These are phyloP conservation scores for Xylocopa sonorina DNA, from an alignment of 1,140 invertebrate species.

Conservation along the genomic window DNA sequence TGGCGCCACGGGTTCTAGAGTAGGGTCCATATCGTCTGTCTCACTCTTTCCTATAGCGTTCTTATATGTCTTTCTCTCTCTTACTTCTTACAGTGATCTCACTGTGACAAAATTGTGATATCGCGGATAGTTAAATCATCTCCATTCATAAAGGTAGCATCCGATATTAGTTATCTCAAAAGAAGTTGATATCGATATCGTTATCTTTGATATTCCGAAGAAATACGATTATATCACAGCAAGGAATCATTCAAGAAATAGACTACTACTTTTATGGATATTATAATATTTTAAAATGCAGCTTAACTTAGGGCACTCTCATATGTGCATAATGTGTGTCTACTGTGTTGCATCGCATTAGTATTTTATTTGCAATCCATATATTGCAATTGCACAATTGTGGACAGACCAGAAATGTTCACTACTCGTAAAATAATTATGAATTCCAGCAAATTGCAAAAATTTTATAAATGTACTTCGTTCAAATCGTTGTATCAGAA, in stretches of 20 bases:
- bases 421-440: slow-evolving; percentile 9
- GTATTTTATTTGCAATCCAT: too few species aligned
- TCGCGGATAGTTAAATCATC: neutral
- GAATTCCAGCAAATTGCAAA: slow-evolving; percentile 1
- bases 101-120: too few species aligned
- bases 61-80: too few species aligned
- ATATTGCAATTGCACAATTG: neutral
- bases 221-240: neutral
- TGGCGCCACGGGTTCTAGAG: too few species aligned
- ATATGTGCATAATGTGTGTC: neutral
- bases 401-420: neutral
- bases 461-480: neutral
- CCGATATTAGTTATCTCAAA: neutral
- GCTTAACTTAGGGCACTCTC: neutral
- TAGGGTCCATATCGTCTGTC: too few species aligned
- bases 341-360: neutral
- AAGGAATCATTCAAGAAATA: neutral
- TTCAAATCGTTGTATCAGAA: neutral
- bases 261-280: too few species aligned
- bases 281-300: neutral
- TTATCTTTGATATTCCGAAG: neutral
- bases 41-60: too few species aligned
- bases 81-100: too few species aligned
- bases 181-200: neutral
- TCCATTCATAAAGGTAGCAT: neutral